Percentiles rank a stretch among this genome's conserved stretches.
These are phyloP conservation scores for Lordiphosa collinella DNA, from an alignment of 1,140 invertebrate genomes.

Conservation along the genomic window DNA sequence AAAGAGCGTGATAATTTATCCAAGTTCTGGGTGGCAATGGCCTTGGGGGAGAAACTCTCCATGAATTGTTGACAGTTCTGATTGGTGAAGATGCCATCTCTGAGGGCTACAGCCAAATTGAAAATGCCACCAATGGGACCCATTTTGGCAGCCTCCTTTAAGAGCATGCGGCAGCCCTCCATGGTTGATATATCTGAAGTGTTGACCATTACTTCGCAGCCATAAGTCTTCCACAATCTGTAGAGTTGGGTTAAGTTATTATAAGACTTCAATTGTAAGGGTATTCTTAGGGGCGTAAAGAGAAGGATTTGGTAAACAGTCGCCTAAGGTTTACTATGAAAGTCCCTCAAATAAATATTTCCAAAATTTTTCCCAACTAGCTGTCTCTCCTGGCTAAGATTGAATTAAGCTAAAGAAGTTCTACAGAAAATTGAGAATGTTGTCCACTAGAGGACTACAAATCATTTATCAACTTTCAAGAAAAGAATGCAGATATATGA, in stretches of 20 bases:
- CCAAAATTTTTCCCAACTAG: too few species aligned
- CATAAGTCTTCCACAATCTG: constrained; percentile 82
- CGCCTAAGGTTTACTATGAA: too few species aligned
- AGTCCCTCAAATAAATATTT: too few species aligned
- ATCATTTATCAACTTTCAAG: too few species aligned
- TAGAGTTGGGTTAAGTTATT: background rate
- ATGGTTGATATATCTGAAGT: constrained; percentile 84
- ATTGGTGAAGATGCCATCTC: constrained; percentile 84
- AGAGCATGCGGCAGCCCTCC: constrained; percentile 83
- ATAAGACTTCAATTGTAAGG: background rate
- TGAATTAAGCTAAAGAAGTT: too few species aligned
- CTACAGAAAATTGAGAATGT: too few species aligned
- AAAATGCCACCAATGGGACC: constrained; percentile 89
- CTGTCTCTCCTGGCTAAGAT: too few species aligned
- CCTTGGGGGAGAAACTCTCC: constrained; percentile 83
- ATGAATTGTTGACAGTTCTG: constrained; percentile 83
- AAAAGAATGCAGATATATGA: too few species aligned
- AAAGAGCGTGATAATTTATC: constrained; percentile 82
- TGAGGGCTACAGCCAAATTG: constrained; percentile 88
- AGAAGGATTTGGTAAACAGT: too few species aligned
- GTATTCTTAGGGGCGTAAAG: too few species aligned
- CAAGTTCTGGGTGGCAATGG: constrained; percentile 82
- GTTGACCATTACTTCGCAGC: constrained; percentile 83
- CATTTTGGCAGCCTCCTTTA: constrained; percentile 83
- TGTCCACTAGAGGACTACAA: too few species aligned